A percentile compares a stretch with the other conserved stretches of the same genome.
phyloP scores from a whole-genome alignment of 2,113 vertebrate species.

The Hymenochirus boettgeri region DNA sequence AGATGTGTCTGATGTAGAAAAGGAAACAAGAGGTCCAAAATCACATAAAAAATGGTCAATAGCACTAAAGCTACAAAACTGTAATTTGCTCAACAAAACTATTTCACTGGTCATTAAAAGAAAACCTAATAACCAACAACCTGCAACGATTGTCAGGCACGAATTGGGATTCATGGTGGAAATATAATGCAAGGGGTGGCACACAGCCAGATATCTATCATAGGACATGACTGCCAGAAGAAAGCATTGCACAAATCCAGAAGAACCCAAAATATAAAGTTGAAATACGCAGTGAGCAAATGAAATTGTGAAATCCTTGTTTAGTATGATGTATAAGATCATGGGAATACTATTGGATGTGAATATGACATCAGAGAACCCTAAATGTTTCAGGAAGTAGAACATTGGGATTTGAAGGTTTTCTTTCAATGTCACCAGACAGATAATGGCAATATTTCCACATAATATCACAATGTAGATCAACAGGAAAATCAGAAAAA shows the following conservation, averaged over 20 bases:
- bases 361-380: no score
- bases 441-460: constrained; percentile 40
- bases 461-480: constrained; percentile 34
- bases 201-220: constrained; percentile 43
- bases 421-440: constrained; percentile 19
- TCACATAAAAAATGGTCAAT: constrained; percentile 12
- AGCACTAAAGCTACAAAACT: background rate
- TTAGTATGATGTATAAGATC: constrained; percentile 18
- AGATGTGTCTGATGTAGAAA: background rate
- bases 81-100: background rate
- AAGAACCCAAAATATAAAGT: constrained; percentile 34
- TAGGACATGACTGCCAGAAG: constrained; percentile 43
- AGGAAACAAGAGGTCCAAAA: background rate
- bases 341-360: constrained; percentile 28
- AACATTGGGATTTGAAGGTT: constrained; percentile 45
- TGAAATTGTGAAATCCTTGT: background rate
- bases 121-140: constrained; percentile 1
- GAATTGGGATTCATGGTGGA: background rate
- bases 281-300: constrained; percentile 28
- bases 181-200: constrained; percentile 38
- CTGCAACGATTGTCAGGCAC: background rate
- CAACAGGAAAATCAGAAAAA: constrained; percentile 32
- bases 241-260: constrained; percentile 35
- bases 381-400: constrained; percentile 41
- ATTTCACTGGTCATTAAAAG: background rate